Conservation (phyloP, 1,140 invertebrate genomes). For the Caenorhabditis tropicalis region DNA sequence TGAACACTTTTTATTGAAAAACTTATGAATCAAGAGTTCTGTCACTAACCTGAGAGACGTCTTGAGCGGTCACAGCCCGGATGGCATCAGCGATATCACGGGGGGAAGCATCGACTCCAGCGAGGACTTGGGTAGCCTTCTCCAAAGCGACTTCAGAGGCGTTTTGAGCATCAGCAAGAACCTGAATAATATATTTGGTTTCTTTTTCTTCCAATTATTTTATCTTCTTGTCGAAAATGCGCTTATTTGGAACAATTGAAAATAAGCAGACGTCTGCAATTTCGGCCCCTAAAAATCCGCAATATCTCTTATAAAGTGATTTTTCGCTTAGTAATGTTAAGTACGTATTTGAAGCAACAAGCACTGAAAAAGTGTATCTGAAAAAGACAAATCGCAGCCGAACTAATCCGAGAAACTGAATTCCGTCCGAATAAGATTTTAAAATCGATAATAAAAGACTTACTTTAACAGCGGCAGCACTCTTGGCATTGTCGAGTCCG, state of each 20-base stretch:
- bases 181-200: conserved; percentile 26
- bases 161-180: conserved; percentile 57
- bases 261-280: too few species aligned
- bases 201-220: too few species aligned
- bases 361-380: too few species aligned
- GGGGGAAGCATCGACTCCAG: conserved; percentile 60
- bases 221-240: too few species aligned
- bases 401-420: too few species aligned
- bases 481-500: conserved; percentile 58
- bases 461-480: conserved; percentile 48
- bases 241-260: too few species aligned
- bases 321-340: too few species aligned
- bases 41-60: conserved; percentile 64
- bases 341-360: too few species aligned
- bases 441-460: neutral
- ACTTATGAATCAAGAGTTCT: neutral
- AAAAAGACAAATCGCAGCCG: too few species aligned
- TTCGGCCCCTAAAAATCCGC: too few species aligned
- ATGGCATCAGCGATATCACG: conserved; percentile 61
- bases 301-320: too few species aligned
- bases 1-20: neutral
- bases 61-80: conserved; percentile 58
- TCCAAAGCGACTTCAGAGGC: conserved; percentile 61
- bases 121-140: conserved; percentile 61
- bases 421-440: too few species aligned